Evolutionary conservation across 2,888 invertebrate species (phyloP).

Genomic region (Leptogaster cylindrica): DNA sequence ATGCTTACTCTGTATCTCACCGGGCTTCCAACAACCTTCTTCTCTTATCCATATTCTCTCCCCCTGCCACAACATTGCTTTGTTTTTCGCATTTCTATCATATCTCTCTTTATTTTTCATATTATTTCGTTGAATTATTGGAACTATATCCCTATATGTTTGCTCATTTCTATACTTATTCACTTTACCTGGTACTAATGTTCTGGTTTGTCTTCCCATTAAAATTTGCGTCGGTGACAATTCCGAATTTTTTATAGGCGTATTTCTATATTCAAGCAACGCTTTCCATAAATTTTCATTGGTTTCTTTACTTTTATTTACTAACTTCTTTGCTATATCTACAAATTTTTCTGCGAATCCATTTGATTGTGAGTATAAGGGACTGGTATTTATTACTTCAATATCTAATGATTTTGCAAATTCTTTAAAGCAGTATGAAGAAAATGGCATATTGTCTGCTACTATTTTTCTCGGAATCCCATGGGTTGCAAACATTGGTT

Average conservation of each 20-base stretch:
- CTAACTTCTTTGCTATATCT: conserved; percentile 9
- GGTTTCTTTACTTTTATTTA: conserved; percentile 13
- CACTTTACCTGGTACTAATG: conserved; percentile 16
- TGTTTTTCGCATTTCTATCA: too few relatives aligned
- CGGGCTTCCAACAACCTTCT: too few relatives aligned
- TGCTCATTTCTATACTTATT: neutral
- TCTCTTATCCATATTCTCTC: too few relatives aligned
- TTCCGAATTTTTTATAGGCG: conserved; percentile 1
- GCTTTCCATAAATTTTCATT: neutral
- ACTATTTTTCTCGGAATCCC: conserved; percentile 48
- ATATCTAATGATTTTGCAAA: conserved; percentile 49
- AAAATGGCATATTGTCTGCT: conserved; percentile 50
- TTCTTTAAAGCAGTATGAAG: conserved; percentile 46
- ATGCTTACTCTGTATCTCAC: too few relatives aligned
- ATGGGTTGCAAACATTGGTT: conserved; percentile 20
- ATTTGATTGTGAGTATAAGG: conserved; percentile 30
- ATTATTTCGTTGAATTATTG: too few relatives aligned
- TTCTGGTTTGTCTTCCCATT: conserved; percentile 13
- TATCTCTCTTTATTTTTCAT: too few relatives aligned
- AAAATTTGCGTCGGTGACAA: conserved; percentile 5
- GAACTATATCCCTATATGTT: neutral
- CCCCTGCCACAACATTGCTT: too few relatives aligned
- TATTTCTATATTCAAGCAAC: conserved; percentile 20
- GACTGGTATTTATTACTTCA: conserved; percentile 46
- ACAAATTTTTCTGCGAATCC: conserved; percentile 17